phyloP scores from a whole-genome alignment of 2,888 invertebrate species.

The Polia nebulosa region DNA sequence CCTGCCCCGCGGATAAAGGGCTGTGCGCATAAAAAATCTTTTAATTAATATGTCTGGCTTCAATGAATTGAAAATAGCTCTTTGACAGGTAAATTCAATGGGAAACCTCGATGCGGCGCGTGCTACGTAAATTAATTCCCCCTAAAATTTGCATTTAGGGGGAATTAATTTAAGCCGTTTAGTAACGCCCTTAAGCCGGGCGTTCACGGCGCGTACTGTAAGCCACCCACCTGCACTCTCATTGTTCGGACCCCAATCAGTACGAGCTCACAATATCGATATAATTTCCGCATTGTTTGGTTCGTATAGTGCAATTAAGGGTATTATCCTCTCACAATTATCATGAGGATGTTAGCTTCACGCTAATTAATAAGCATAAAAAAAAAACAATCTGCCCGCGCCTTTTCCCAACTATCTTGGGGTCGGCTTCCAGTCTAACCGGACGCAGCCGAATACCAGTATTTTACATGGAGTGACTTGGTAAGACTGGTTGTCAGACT shows the following conservation, averaged over 20 bases:
- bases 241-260: neutral
- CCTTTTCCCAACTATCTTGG: no score
- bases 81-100: slow-evolving; percentile 17
- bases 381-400: no score
- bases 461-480: no score
- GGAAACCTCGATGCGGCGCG: no score
- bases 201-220: no score
- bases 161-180: no score
- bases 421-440: no score
- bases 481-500: no score
- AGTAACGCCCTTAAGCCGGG: slow-evolving; percentile 5
- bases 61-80: neutral
- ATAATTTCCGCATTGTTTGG: neutral
- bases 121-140: slow-evolving; percentile 17
- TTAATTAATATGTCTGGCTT: neutral
- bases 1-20: neutral
- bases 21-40: neutral
- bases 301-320: neutral
- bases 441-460: no score
- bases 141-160: neutral
- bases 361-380: no score
- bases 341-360: no score
- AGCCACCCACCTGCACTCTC: neutral
- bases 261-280: no score
- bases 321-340: neutral